A percentile compares a stretch with the other conserved stretches of the same genome.
Conservation (phyloP, 2,888 invertebrate species). For the Cheilosia grossa region DNA sequence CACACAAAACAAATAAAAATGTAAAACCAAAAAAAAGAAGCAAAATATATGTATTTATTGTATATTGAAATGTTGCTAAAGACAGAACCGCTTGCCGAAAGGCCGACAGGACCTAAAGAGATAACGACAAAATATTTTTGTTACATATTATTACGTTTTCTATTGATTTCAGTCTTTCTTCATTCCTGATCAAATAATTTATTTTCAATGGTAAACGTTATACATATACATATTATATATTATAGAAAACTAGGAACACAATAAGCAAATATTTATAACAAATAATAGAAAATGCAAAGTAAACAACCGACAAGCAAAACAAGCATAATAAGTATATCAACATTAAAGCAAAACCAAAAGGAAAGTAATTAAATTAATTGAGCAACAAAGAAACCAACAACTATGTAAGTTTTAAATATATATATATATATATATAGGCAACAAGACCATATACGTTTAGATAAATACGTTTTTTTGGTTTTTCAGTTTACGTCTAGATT, state of each 20-base stretch:
- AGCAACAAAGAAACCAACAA: conserved; percentile 31
- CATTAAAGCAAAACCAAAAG: conserved; percentile 3
- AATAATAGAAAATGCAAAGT: conserved; percentile 38
- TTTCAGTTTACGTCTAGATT: background rate
- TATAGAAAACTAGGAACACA: conserved; percentile 65
- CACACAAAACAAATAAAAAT: conserved; percentile 75
- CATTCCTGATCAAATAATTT: conserved; percentile 8
- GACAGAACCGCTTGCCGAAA: conserved; percentile 46
- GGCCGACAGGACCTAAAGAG: conserved; percentile 57
- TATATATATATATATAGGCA: conserved; percentile 43
- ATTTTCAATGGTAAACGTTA: conserved; percentile 28
- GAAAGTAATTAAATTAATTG: conserved; percentile 41
- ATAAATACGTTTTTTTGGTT: conserved; percentile 8
- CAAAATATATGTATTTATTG: conserved; percentile 76
- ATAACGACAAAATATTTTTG: conserved; percentile 68
- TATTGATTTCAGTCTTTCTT: conserved; percentile 35
- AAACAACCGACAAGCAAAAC: conserved; percentile 30
- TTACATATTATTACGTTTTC: conserved; percentile 62
- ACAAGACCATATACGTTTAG: conserved; percentile 37
- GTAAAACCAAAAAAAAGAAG: conserved; percentile 77
- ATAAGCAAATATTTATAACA: conserved; percentile 58
- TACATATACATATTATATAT: conserved; percentile 47
- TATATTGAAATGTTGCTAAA: conserved; percentile 40
- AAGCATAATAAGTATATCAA: conserved; percentile 23
- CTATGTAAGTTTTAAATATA: conserved; percentile 68